These are phyloP conservation scores for Poliocrania exsul DNA, from an alignment of 2,797 vertebrate genomes.

Conservation along the genomic window DNA sequence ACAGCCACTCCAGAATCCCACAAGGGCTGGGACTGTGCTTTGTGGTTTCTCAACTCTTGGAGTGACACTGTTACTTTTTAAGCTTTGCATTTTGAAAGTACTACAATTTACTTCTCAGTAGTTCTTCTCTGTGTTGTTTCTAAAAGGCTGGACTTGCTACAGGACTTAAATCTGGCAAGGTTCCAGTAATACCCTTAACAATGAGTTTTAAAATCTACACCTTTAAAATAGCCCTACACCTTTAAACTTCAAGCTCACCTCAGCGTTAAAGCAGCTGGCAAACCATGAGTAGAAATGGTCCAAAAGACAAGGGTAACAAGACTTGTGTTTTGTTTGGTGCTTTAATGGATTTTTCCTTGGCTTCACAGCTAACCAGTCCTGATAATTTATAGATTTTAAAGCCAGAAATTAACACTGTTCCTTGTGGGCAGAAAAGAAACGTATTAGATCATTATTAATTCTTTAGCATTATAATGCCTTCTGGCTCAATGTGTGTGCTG, in stretches of 20 bases:
- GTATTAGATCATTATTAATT: slow-evolving; percentile 30
- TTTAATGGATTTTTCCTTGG: slow-evolving; percentile 8
- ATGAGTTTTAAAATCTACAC: not conserved
- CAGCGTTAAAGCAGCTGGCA: not conserved
- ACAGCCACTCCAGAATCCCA: not conserved
- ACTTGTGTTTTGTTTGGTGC: not conserved
- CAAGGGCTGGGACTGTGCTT: not conserved
- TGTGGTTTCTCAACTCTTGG: slow-evolving; percentile 13
- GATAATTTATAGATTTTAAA: slow-evolving; percentile 30
- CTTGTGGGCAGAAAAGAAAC: slow-evolving; percentile 25
- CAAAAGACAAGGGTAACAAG: not conserved
- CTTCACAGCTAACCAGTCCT: not conserved
- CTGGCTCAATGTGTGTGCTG: not conserved
- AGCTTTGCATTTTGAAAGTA: slow-evolving; percentile 11
- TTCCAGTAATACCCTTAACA: not conserved
- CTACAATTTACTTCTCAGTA: not conserved
- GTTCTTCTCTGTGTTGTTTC: not conserved
- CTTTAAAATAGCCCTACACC: not conserved
- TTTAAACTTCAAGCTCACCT: not conserved
- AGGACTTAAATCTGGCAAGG: not conserved
- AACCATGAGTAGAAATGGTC: not conserved
- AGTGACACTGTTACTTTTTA: not conserved
- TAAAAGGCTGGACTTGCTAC: not conserved
- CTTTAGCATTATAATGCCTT: slow-evolving; percentile 25
- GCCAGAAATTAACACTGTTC: slow-evolving; percentile 36